These are phyloP conservation scores for Odontomachus brunneus DNA, from an alignment of 1,140 invertebrate genomes.

Conservation along the genomic window DNA sequence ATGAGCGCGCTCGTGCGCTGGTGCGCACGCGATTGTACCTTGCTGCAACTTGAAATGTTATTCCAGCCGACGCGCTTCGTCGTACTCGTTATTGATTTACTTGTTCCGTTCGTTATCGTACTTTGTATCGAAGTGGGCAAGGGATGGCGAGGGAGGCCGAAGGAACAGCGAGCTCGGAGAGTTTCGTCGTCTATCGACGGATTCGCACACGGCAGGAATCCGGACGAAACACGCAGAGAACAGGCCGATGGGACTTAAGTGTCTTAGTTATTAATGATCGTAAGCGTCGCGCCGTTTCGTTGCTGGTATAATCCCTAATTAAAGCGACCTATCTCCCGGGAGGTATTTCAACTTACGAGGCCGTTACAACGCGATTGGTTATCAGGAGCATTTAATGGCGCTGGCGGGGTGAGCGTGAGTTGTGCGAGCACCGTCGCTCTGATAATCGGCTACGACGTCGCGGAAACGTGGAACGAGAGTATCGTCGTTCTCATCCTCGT, in stretches of 20 bases:
- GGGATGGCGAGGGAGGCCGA: too few species aligned
- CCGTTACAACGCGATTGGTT: slow-evolving; percentile 47
- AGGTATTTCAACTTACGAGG: slow-evolving; percentile 41
- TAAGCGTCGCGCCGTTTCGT: slow-evolving; percentile 37
- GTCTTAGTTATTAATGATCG: slow-evolving; percentile 47
- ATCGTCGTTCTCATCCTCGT: too few species aligned
- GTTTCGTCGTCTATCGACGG: slow-evolving; percentile 1
- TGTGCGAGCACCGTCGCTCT: background rate
- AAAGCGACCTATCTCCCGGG: slow-evolving; percentile 32
- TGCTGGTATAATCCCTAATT: slow-evolving; percentile 47
- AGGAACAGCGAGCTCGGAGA: too few species aligned
- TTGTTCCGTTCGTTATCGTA: too few species aligned
- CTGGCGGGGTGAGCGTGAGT: slow-evolving; percentile 18
- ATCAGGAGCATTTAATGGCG: slow-evolving; percentile 63
- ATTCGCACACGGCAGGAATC: background rate
- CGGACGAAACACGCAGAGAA: slow-evolving; percentile 36
- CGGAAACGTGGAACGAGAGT: background rate
- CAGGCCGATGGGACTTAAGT: slow-evolving; percentile 33
- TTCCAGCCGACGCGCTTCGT: too few species aligned
- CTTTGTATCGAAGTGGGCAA: too few species aligned
- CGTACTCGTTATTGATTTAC: too few species aligned
- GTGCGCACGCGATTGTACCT: too few species aligned
- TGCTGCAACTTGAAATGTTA: too few species aligned
- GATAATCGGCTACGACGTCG: slow-evolving; percentile 2
- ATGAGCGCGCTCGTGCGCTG: background rate